Conservation (phyloP, 2,113 vertebrate species). For the Sylvia atricapilla region DNA sequence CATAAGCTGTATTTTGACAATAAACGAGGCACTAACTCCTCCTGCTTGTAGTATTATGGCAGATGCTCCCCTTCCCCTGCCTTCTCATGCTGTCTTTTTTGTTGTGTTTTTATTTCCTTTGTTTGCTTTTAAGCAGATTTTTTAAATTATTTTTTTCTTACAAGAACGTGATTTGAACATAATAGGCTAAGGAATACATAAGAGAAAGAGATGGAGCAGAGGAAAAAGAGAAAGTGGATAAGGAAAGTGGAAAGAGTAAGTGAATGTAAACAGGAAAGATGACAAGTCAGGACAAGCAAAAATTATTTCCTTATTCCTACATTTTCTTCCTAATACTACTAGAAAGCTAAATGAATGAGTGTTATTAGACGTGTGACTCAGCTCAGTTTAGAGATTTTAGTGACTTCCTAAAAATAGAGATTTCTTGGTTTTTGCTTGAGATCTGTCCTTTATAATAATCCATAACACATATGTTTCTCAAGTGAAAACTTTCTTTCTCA, state of each 20-base stretch:
- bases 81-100: background rate
- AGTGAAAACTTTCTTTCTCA: background rate
- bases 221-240: background rate
- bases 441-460: background rate
- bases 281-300: background rate
- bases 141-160: background rate
- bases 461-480: background rate
- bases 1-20: constrained; percentile 26
- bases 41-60: background rate
- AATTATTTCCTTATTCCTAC: background rate
- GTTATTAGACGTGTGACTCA: background rate
- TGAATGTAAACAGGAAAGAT: background rate
- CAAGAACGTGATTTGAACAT: background rate
- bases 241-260: background rate
- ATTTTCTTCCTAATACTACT: background rate
- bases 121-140: background rate
- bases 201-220: background rate
- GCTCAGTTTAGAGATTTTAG: background rate
- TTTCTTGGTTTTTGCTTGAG: background rate
- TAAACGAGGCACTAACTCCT: background rate
- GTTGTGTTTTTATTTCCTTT: background rate
- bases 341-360: background rate
- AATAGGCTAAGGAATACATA: background rate
- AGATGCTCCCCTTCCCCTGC: background rate
- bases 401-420: background rate